These are phyloP conservation scores for Clarias gariepinus DNA, from an alignment of 2,113 vertebrate genomes.

Conservation along the genomic window DNA sequence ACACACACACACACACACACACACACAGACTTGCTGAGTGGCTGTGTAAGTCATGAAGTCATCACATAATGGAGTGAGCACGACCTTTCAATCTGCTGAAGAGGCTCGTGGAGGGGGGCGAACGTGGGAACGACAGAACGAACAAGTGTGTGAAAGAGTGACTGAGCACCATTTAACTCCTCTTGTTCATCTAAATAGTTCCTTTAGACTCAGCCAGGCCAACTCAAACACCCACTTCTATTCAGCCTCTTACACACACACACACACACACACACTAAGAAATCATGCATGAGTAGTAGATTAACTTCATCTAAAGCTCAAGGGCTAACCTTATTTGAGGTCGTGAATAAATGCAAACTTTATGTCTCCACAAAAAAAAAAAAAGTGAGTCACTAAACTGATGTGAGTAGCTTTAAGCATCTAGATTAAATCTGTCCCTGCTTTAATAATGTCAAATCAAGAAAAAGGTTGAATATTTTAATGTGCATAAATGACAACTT, in stretches of 20 bases:
- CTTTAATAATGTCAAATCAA: neutral
- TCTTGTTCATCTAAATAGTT: constrained; percentile 75
- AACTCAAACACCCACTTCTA: constrained; percentile 58
- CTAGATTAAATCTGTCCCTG: neutral
- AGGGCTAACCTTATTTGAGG: neutral
- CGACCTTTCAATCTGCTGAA: constrained; percentile 61
- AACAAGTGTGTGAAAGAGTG: constrained; percentile 65
- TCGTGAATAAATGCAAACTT: neutral
- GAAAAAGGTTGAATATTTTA: too few relatives aligned
- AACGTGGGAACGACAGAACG: constrained; percentile 69
- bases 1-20: constrained; percentile 14
- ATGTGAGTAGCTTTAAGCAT: neutral
- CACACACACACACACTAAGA: constrained; percentile 31
- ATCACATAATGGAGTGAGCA: constrained; percentile 49
- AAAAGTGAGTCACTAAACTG: neutral
- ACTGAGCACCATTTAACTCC: constrained; percentile 74
- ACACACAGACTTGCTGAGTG: constrained; percentile 20
- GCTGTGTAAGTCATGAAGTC: constrained; percentile 58
- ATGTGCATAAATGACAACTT: too few relatives aligned
- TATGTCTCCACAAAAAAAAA: neutral
- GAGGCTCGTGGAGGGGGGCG: constrained; percentile 64
- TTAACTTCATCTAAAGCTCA: neutral
- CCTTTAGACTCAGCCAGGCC: constrained; percentile 59
- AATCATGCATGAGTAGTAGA: neutral
- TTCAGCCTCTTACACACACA: constrained; percentile 42